Evolutionary conservation across 1,140 invertebrate genomes (phyloP).

Genomic region (Drosophila tristis): DNA sequence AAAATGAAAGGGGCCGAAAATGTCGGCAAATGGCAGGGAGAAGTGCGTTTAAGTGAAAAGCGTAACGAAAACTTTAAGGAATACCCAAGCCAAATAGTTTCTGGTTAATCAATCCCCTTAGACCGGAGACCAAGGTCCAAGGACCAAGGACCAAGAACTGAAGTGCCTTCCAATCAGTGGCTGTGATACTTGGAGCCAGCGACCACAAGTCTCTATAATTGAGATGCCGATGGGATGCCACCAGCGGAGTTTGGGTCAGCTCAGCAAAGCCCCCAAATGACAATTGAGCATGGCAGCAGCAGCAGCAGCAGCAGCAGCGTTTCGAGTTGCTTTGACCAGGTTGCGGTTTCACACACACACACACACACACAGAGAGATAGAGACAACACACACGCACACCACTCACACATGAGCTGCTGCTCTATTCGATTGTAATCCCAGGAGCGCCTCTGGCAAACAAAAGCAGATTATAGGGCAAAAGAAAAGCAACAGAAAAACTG

Average conservation of each 20-base stretch:
- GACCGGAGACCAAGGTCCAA: too few species aligned
- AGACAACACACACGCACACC: neutral
- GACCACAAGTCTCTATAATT: slow-evolving; percentile 71
- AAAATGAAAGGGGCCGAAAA: neutral
- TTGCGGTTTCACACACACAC: slow-evolving; percentile 65
- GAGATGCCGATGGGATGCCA: slow-evolving; percentile 44
- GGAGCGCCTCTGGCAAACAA: slow-evolving; percentile 58
- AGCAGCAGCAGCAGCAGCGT: slow-evolving; percentile 22
- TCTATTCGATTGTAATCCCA: slow-evolving; percentile 55
- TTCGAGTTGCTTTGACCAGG: slow-evolving; percentile 57
- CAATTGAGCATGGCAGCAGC: slow-evolving; percentile 32
- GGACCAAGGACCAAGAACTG: slow-evolving; percentile 12
- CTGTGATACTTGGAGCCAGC: slow-evolving; percentile 27
- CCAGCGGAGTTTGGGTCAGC: slow-evolving; percentile 1
- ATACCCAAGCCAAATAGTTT: neutral
- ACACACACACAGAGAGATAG: neutral
- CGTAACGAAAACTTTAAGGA: neutral
- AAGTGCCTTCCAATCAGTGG: slow-evolving; percentile 38
- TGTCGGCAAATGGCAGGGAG: too few species aligned
- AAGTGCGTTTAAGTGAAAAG: neutral
- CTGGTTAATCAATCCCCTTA: slow-evolving; percentile 18
- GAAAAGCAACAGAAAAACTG: slow-evolving; percentile 11
- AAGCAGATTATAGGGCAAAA: slow-evolving; percentile 60
- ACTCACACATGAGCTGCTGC: neutral
- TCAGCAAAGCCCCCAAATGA: slow-evolving; percentile 13